Percentiles rank a stretch among this genome's conserved stretches.
Evolutionary conservation across 2,113 vertebrate species (phyloP).

Genomic region (Amphiprion ocellaris): DNA sequence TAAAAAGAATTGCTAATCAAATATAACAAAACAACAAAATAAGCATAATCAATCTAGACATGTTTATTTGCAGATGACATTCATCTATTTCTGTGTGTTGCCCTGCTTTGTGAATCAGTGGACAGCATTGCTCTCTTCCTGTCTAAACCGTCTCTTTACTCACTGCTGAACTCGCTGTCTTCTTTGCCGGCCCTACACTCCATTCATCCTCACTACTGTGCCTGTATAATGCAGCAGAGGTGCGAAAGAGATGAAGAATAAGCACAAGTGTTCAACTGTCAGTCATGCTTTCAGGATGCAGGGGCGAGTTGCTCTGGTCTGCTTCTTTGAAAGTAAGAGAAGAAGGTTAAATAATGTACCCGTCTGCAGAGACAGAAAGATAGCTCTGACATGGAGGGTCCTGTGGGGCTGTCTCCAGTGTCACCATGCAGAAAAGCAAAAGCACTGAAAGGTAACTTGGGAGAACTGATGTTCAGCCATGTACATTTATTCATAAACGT

Average conservation of each 20-base stretch:
- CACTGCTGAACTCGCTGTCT: slow-evolving; percentile 12
- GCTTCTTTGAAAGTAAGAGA: slow-evolving; percentile 40
- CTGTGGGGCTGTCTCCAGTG: slow-evolving; percentile 41
- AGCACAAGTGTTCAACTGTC: slow-evolving; percentile 21
- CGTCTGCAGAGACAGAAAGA: slow-evolving; percentile 21
- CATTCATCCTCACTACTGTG: slow-evolving; percentile 14
- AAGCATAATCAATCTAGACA: not conserved
- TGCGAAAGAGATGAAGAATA: slow-evolving; percentile 24
- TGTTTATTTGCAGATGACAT: slow-evolving; percentile 14
- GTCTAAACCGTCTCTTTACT: slow-evolving; percentile 31
- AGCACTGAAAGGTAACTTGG: slow-evolving; percentile 14
- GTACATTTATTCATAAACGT: slow-evolving; percentile 24
- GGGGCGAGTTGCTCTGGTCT: slow-evolving; percentile 28
- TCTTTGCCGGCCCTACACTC: not conserved
- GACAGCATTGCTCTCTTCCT: slow-evolving; percentile 17
- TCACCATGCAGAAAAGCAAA: slow-evolving; percentile 34
- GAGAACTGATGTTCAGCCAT: slow-evolving; percentile 16
- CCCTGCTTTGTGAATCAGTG: slow-evolving; percentile 37
- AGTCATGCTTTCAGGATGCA: slow-evolving; percentile 36
- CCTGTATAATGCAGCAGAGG: slow-evolving; percentile 17
- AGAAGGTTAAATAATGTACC: slow-evolving; percentile 14
- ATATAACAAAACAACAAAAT: not conserved
- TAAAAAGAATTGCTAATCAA: too few species aligned
- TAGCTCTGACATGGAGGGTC: slow-evolving; percentile 46
- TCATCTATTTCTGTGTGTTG: slow-evolving; percentile 11